A percentile compares a stretch with the other conserved stretches of the same genome.
phyloP scores from a whole-genome alignment of 1,140 invertebrate species.

The Nylanderia fulva region DNA sequence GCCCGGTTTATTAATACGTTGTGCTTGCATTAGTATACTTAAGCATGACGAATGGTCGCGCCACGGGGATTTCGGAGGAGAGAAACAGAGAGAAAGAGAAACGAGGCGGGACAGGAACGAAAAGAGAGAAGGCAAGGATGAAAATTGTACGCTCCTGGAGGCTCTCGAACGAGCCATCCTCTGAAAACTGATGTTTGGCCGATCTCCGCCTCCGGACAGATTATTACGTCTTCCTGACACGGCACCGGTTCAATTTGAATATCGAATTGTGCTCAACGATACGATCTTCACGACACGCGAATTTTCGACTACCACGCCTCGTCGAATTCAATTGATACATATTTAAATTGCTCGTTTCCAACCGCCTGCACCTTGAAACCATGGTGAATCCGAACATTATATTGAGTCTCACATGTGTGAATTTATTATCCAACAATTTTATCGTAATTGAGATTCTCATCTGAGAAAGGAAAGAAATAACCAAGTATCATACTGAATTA shows the following conservation, averaged over 20 bases:
- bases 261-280: slow-evolving; percentile 21
- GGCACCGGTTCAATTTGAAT: slow-evolving; percentile 46
- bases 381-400: background rate
- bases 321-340: slow-evolving; percentile 50
- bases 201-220: slow-evolving; percentile 23
- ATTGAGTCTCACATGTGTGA: slow-evolving; percentile 5
- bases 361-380: background rate
- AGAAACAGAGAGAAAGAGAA: slow-evolving; percentile 19
- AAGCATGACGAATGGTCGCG: slow-evolving; percentile 84
- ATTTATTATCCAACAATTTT: slow-evolving; percentile 24
- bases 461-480: background rate
- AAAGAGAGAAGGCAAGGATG: slow-evolving; percentile 35
- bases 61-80: slow-evolving; percentile 69
- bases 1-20: slow-evolving; percentile 84
- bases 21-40: slow-evolving; percentile 85
- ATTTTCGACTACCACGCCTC: slow-evolving; percentile 23
- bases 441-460: background rate
- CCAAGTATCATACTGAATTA: background rate
- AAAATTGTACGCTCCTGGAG: slow-evolving; percentile 52
- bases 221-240: slow-evolving; percentile 55
- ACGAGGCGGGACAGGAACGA: background rate
- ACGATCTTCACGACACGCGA: slow-evolving; percentile 36
- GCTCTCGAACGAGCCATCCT: slow-evolving; percentile 11
- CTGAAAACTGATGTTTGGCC: slow-evolving; percentile 31
- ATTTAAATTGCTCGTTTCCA: slow-evolving; percentile 33